phyloP scores from a whole-genome alignment of 2,797 vertebrate species.

The Mionectes olivaceus region DNA sequence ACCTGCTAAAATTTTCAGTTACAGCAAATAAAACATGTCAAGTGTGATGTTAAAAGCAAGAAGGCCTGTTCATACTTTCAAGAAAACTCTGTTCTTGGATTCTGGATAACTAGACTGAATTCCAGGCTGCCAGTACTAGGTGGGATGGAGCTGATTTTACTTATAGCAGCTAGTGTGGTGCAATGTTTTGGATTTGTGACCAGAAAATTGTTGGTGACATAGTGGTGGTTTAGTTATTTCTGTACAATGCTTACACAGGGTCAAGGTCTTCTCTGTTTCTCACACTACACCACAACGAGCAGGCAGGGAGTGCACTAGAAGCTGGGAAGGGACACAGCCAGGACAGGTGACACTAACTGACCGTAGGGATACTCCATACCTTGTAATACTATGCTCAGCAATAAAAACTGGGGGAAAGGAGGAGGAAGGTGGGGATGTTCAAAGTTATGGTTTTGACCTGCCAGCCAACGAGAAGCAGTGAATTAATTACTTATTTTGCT shows the following conservation, averaged over 20 bases:
- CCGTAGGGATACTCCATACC: neutral
- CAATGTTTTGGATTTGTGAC: neutral
- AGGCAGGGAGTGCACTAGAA: neutral
- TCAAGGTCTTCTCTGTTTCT: neutral
- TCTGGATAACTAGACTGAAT: neutral
- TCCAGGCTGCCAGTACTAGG: neutral
- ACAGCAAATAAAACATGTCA: neutral
- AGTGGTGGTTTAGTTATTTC: neutral
- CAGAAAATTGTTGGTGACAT: neutral
- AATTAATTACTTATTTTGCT: neutral
- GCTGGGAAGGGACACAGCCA: neutral
- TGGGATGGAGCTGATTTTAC: neutral
- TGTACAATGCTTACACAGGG: neutral
- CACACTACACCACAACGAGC: neutral
- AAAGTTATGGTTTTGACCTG: neutral
- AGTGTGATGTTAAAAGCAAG: neutral
- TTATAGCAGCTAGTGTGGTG: neutral
- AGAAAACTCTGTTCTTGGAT: neutral
- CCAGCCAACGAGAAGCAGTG: neutral
- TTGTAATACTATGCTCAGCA: neutral
- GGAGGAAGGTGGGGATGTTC: neutral
- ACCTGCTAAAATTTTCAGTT: neutral
- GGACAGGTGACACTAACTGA: fast-evolving
- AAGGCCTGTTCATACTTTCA: neutral
- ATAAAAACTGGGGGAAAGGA: neutral